Conservation (phyloP, 1,140 invertebrate species). For the Zaprionus vittiger region DNA sequence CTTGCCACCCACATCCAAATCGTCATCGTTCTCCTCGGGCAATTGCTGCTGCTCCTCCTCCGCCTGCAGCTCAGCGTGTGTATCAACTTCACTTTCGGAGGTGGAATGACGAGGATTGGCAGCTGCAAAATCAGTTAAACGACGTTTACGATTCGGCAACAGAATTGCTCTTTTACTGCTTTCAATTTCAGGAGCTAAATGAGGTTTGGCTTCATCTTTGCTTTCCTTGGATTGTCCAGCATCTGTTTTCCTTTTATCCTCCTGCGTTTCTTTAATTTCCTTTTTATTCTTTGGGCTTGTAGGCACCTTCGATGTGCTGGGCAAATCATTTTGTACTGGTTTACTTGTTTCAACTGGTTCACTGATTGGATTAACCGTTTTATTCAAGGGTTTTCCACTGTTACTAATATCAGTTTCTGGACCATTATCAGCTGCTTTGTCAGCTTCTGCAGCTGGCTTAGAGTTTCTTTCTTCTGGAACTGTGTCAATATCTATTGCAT, state of each 20-base stretch:
- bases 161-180: conserved; percentile 1
- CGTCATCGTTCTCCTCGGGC: conserved; percentile 85
- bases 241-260: not conserved
- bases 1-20: conserved; percentile 85
- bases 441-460: not conserved
- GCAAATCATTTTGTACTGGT: conserved; percentile 27
- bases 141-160: conserved; percentile 62
- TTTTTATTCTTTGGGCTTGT: not conserved
- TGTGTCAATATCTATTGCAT: not conserved
- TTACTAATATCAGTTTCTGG: not conserved
- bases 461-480: not conserved
- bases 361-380: not conserved
- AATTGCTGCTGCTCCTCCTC: conserved; percentile 43
- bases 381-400: not conserved
- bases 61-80: conserved; percentile 43
- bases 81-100: conserved; percentile 77
- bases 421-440: conserved; percentile 1
- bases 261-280: not conserved
- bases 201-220: not conserved
- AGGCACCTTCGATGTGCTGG: conserved; percentile 33
- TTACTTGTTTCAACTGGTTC: not conserved
- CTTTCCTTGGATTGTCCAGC: not conserved
- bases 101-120: conserved; percentile 51
- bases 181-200: not conserved
- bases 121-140: conserved; percentile 57